Evolutionary conservation across 2,113 vertebrate species (phyloP).

Genomic region (Oceanodroma tethys): DNA sequence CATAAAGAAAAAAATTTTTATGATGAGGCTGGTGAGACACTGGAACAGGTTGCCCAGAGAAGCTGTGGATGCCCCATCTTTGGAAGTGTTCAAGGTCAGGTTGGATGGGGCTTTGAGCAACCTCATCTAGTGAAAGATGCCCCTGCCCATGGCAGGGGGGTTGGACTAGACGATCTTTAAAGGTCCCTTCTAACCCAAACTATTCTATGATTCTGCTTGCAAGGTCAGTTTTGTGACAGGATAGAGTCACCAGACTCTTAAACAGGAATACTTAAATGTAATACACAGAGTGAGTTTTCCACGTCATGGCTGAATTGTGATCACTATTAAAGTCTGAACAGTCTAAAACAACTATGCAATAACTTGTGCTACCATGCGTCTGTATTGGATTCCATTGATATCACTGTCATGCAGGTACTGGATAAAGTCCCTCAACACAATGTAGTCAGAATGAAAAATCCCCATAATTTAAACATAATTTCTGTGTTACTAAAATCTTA

Average conservation of each 20-base stretch:
- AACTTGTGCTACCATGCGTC: background rate
- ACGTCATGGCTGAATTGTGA: background rate
- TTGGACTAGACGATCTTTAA: background rate
- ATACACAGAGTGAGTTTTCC: background rate
- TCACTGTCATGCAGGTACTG: background rate
- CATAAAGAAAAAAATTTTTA: background rate
- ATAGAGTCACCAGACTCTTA: background rate
- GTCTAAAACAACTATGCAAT: background rate
- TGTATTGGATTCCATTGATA: background rate
- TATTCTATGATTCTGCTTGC: background rate
- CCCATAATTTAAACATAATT: background rate
- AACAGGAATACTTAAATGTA: background rate
- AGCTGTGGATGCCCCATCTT: background rate
- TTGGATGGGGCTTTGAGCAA: background rate
- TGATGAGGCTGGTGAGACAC: fast-evolving
- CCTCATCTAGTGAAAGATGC: background rate
- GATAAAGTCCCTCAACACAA: background rate
- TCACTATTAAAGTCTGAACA: background rate
- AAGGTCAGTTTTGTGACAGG: background rate
- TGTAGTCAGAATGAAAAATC: background rate
- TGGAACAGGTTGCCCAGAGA: background rate
- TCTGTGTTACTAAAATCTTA: background rate
- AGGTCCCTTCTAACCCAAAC: background rate
- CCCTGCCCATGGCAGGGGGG: background rate
- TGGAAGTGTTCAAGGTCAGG: background rate